These are phyloP conservation scores for Periophthalmus modestus DNA, from an alignment of 2,113 vertebrate genomes.

Conservation along the genomic window DNA sequence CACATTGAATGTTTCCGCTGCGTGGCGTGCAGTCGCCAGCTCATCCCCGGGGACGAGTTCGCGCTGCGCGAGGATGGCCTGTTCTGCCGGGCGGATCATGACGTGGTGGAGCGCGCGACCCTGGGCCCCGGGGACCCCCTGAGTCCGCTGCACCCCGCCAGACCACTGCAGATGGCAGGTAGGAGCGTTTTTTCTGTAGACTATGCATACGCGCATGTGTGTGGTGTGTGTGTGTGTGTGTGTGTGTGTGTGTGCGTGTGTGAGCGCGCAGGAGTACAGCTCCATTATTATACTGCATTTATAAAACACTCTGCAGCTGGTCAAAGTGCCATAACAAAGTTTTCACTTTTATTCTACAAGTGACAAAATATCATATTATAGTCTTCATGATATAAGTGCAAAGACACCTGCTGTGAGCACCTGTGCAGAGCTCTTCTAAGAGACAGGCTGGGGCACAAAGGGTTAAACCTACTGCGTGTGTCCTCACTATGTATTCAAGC, in stretches of 20 bases:
- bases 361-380: not conserved
- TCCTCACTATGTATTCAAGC: too few relatives aligned
- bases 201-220: not conserved
- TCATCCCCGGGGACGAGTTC: constrained; percentile 98
- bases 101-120: constrained; percentile 93
- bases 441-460: too few relatives aligned
- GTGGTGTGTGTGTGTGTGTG: not conserved
- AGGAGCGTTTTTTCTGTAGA: constrained; percentile 40
- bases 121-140: constrained; percentile 88
- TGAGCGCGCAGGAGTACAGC: not conserved
- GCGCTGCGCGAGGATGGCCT: constrained; percentile 94
- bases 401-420: too few relatives aligned
- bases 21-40: constrained; percentile 97
- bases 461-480: too few relatives aligned
- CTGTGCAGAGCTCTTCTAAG: too few relatives aligned
- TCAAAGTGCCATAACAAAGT: not conserved
- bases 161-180: constrained; percentile 99
- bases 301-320: too few relatives aligned
- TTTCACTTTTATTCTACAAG: not conserved
- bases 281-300: not conserved
- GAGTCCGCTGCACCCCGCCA: constrained; percentile 89
- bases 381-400: too few relatives aligned
- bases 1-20: constrained; percentile 99
- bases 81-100: constrained; percentile 96
- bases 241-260: not conserved